Evolutionary conservation across 2,113 vertebrate species (phyloP), one percentile per base, ranked within the genome.

Genomic region (Platichthys stellatus): DNA sequence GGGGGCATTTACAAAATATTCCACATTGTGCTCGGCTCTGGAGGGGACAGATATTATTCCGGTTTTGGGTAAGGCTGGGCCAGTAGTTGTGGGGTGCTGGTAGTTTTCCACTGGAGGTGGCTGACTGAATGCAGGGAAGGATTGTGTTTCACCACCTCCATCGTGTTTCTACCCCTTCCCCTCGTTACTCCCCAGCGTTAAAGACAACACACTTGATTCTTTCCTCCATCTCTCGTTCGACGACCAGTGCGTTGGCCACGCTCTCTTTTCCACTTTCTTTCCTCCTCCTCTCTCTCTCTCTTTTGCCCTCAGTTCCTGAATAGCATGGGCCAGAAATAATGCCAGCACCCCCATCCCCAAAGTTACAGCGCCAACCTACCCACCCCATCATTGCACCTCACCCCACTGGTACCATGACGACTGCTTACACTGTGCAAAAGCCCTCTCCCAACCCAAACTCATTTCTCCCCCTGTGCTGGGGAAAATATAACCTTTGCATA

Each of bases 401-500:
- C 84, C 83, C 72, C 80, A 74, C 78, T 74, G 88, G 86, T 88
- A 74, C 88, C 90, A 90, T 91, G 85, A 80, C 81, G 61, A 90
- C 88, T 82, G 80, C 84, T 81, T 69, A 65, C 67, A 56, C 73
- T 75, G 63, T 73, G 28, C 62, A 75, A 84, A 84, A 57, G 67
- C 78, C 63, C 40, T 18, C 24, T 69, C 57, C 69, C 53, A 47
- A 51, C 70, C 38, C 28, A 9, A 31, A 47, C 21, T 63, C 53
- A 64, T 23, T 66, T 45, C 60, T 77, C 43, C 49, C 20, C 69
- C 70, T 72, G n/a, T 75, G 61, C 58, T 38, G 35, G 11, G 12
- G 45, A 74, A 49, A 77, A 88, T 24, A 21, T 57, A 72, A 61
- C 47, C 31, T 57, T 75, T 76, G 23, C 53, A 51, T 53, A 7